Conservation (phyloP, 2,888 invertebrate species). For the Cantharis flavilabris region DNA sequence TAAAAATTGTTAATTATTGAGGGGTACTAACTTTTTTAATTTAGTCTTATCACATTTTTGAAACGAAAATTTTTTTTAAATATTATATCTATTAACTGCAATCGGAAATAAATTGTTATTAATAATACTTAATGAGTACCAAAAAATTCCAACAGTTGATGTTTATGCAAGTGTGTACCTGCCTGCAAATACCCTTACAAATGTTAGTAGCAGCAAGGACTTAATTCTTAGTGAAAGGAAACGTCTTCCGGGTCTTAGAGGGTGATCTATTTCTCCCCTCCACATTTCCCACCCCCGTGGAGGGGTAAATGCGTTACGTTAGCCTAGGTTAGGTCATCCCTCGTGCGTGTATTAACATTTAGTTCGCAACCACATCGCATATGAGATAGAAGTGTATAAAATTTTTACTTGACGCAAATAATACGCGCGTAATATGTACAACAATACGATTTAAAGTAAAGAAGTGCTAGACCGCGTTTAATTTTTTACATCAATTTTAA, state of each 20-base stretch:
- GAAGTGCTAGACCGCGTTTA: not conserved
- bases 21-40: no score
- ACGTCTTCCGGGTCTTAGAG: conserved; percentile 36
- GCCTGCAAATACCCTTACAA: not conserved
- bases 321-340: conserved; percentile 55
- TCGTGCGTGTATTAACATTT: conserved; percentile 51
- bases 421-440: conserved; percentile 13
- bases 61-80: no score
- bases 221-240: conserved; percentile 3
- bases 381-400: conserved; percentile 31
- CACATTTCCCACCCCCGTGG: conserved; percentile 43
- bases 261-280: conserved; percentile 52
- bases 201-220: conserved; percentile 10
- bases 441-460: not conserved
- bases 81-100: no score
- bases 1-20: no score
- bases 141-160: not conserved
- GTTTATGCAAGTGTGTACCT: not conserved
- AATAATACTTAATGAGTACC: not conserved
- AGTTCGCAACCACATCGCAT: conserved; percentile 41
- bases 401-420: not conserved
- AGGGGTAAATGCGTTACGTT: conserved; percentile 53
- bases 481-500: conserved; percentile 8
- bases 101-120: not conserved
- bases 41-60: no score